Evolutionary conservation across 2,888 invertebrate genomes (phyloP).

Genomic region (Aspidiotus rigidus): DNA sequence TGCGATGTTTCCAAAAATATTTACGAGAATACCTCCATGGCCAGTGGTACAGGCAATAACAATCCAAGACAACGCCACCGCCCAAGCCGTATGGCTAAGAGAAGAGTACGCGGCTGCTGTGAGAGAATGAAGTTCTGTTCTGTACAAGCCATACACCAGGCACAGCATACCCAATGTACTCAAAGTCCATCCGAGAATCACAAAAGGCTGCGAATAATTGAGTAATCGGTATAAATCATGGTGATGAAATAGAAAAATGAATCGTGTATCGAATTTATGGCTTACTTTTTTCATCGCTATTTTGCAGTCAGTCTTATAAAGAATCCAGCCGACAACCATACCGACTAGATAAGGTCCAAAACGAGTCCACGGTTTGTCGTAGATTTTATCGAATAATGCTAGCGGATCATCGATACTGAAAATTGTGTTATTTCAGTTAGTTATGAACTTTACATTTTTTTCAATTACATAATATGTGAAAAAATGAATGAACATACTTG

Average conservation of each 20-base stretch:
- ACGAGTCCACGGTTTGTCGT: conserved; percentile 82
- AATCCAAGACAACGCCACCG: conserved; percentile 69
- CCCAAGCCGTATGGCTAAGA: conserved; percentile 76
- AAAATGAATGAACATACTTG: conserved; percentile 38
- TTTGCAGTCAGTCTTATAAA: conserved; percentile 73
- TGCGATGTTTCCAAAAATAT: not conserved
- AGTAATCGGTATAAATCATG: not conserved
- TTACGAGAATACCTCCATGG: conserved; percentile 56
- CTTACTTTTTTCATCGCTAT: conserved; percentile 61
- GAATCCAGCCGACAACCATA: conserved; percentile 74
- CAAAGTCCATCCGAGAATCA: conserved; percentile 60
- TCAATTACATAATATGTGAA: too few species aligned
- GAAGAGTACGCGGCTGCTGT: conserved; percentile 71
- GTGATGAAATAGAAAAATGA: not conserved
- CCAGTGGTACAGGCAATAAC: conserved; percentile 77
- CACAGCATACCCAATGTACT: conserved; percentile 59
- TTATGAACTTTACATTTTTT: too few species aligned
- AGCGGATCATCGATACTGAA: conserved; percentile 63
- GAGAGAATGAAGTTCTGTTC: conserved; percentile 56
- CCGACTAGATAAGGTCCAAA: conserved; percentile 75
- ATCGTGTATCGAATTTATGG: not conserved
- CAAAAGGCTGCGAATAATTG: conserved; percentile 49
- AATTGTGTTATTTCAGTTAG: not conserved
- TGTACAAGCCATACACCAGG: conserved; percentile 70
- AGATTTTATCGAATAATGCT: conserved; percentile 78